These are phyloP conservation scores for Cladorhizidae sp. DNA, from an alignment of 37 sponge, comb jelly and placozoan species.

Conservation along the genomic window DNA sequence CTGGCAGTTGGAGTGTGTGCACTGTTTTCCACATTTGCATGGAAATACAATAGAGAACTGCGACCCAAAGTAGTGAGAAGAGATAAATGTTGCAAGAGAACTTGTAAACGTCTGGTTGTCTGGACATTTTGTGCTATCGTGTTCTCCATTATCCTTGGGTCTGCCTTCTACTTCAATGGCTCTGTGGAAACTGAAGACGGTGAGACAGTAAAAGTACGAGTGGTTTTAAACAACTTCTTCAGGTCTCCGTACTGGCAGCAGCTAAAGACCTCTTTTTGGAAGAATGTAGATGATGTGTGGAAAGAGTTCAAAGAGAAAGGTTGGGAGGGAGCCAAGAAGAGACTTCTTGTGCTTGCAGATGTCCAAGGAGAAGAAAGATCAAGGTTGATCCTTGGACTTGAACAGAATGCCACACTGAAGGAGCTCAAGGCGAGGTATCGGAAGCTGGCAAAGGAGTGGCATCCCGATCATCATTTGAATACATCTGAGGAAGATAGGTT, in stretches of 20 bases:
- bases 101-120: constrained; percentile 22
- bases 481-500: constrained; percentile 30
- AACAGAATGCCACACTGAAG: constrained; percentile 32
- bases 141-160: constrained; percentile 20
- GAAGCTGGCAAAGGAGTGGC: constrained; percentile 64
- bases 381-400: constrained; percentile 41
- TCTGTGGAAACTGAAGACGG: constrained; percentile 71
- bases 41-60: constrained; percentile 25
- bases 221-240: constrained; percentile 73
- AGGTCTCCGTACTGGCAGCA: constrained; percentile 79
- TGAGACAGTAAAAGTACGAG: constrained; percentile 73
- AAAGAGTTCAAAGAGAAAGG: constrained; percentile 38
- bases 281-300: constrained; percentile 26
- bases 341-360: constrained; percentile 40
- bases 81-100: not conserved
- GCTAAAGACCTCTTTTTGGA: constrained; percentile 57
- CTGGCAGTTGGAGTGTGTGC: constrained; percentile 21
- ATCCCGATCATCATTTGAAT: constrained; percentile 70
- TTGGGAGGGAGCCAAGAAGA: constrained; percentile 48
- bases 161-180: constrained; percentile 68
- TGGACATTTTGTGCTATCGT: constrained; percentile 13
- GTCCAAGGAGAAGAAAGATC: constrained; percentile 71
- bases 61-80: not conserved
- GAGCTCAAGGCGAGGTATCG: constrained; percentile 65
- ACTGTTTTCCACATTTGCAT: constrained; percentile 39